Evolutionary conservation across 1,140 invertebrate genomes (phyloP).

Genomic region (Euglossa dilemma): DNA sequence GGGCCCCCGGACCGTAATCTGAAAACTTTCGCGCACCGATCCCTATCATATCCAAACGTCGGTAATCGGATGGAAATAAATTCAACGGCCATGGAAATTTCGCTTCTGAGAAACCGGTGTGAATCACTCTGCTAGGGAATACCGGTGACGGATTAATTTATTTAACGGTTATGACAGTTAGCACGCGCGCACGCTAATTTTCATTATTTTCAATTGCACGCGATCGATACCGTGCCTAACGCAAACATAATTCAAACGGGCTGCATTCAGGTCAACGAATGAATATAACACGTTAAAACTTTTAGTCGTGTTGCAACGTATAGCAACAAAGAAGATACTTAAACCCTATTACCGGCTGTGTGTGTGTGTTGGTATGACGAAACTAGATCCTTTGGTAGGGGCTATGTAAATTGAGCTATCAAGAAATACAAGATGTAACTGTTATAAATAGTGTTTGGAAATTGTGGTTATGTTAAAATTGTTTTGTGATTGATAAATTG

Average conservation of each 20-base stretch:
- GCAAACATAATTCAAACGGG: conserved; percentile 41
- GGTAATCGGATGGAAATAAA: neutral
- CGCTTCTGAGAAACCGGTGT: neutral
- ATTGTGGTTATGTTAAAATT: neutral
- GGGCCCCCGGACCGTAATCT: neutral
- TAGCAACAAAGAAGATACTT: neutral
- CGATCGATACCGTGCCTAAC: conserved; percentile 46
- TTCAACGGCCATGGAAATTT: neutral
- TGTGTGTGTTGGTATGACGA: neutral
- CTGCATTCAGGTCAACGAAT: conserved; percentile 57
- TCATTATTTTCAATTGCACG: conserved; percentile 52
- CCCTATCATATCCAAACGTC: neutral
- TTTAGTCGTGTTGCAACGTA: conserved; percentile 9
- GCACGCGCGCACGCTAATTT: conserved; percentile 46
- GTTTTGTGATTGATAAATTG: neutral
- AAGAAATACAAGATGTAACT: neutral
- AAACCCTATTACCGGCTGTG: neutral
- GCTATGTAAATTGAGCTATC: neutral
- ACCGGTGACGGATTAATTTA: neutral
- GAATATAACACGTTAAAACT: conserved; percentile 48
- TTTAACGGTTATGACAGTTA: conserved; percentile 24
- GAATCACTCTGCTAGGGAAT: no score
- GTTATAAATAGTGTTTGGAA: neutral
- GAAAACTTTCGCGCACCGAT: neutral
- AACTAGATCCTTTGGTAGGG: neutral